These are phyloP conservation scores for Ailuropoda melanoleuca DNA, from an alignment of 2,113 vertebrate species.

Conservation along the genomic window DNA sequence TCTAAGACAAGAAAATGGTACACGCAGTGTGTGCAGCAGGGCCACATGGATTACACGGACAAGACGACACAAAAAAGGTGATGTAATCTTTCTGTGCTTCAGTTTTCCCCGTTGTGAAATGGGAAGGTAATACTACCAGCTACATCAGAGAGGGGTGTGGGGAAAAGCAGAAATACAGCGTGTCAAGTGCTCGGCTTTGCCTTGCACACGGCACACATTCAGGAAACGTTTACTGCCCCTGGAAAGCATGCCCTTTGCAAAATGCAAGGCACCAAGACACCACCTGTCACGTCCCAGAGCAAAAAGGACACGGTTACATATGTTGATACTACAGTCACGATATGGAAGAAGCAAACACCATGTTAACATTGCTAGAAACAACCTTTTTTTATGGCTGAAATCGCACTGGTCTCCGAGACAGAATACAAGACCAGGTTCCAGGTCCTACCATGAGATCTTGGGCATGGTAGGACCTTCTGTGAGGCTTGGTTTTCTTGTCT, in stretches of 20 bases:
- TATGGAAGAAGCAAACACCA: background rate
- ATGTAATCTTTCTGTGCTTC: background rate
- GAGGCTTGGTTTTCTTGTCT: background rate
- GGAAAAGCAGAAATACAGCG: background rate
- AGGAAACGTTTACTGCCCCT: no score
- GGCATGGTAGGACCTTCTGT: background rate
- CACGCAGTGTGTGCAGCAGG: background rate
- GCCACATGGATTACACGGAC: background rate
- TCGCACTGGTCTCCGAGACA: background rate
- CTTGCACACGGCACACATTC: rapidly evolving
- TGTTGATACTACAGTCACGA: background rate
- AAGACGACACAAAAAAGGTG: background rate
- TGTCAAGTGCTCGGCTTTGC: rapidly evolving
- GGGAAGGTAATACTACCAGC: background rate
- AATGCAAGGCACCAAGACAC: background rate
- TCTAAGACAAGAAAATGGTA: background rate
- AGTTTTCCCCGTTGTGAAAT: background rate
- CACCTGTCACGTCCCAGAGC: background rate
- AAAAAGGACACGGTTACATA: background rate
- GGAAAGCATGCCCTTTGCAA: background rate
- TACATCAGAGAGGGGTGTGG: background rate
- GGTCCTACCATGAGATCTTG: background rate
- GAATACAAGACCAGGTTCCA: background rate
- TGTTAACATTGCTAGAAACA: background rate
- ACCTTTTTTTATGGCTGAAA: background rate